A percentile compares a stretch with the other conserved stretches of the same genome.
These are phyloP conservation scores for Harpagifer antarcticus DNA, from an alignment of 2,797 vertebrate genomes.

Conservation along the genomic window DNA sequence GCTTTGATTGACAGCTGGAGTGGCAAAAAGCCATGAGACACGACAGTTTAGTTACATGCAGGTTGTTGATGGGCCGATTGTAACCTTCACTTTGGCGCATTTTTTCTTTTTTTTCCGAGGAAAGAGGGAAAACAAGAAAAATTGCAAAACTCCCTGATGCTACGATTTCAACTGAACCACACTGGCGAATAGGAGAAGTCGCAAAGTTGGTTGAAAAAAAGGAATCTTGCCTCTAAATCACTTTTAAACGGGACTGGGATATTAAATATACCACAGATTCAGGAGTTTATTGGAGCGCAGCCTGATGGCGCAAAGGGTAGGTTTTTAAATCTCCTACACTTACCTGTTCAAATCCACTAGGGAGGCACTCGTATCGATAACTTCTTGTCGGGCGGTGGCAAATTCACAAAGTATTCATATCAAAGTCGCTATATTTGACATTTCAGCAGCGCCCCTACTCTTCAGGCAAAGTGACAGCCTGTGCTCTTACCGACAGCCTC, in stretches of 20 bases:
- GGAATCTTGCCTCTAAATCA: conserved; percentile 91
- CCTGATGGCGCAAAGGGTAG: conserved; percentile 99
- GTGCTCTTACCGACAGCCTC: conserved; percentile 73
- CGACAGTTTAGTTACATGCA: conserved; percentile 99
- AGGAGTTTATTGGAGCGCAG: conserved; percentile 99
- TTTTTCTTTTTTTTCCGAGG: conserved; percentile 83
- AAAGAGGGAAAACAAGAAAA: conserved; percentile 88
- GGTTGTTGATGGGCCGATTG: conserved; percentile 98
- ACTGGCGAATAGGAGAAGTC: conserved; percentile 92
- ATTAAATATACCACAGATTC: conserved; percentile 98
- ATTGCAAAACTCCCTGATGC: conserved; percentile 89
- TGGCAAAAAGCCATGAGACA: conserved; percentile 99
- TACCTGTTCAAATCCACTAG: conserved; percentile 93
- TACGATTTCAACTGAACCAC: conserved; percentile 85
- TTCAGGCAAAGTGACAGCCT: conserved; percentile 79
- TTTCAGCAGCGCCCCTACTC: conserved; percentile 76
- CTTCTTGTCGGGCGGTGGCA: conserved; percentile 87
- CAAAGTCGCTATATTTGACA: conserved; percentile 80
- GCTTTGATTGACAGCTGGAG: conserved; percentile 99
- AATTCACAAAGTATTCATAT: conserved; percentile 84
- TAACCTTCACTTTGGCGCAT: conserved; percentile 96
- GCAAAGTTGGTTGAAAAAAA: conserved; percentile 89
- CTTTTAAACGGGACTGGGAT: conserved; percentile 97
- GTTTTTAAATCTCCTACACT: conserved; percentile 96
- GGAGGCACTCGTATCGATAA: conserved; percentile 88